Evolutionary conservation across 2,113 vertebrate species (phyloP).

Genomic region (Alexandromys fortis): DNA sequence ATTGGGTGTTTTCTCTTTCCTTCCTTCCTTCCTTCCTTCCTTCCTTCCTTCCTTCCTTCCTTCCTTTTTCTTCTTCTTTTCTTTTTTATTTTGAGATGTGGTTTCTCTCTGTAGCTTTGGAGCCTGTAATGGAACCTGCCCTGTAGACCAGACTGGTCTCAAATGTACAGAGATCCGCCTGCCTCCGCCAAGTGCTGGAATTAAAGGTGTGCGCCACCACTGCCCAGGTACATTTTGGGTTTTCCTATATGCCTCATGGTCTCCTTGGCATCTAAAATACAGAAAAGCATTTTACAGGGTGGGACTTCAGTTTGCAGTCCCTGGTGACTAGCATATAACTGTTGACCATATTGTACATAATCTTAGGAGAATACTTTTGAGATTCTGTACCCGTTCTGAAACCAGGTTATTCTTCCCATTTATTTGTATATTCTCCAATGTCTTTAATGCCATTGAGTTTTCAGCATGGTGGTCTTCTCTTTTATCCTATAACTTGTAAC

Average conservation of each 20-base stretch:
- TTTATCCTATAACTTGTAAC: background rate
- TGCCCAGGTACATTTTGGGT: background rate
- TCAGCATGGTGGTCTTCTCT: background rate
- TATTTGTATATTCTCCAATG: background rate
- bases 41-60: too few relatives aligned
- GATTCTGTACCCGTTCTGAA: background rate
- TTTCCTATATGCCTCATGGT: conserved; percentile 17
- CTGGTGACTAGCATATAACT: background rate
- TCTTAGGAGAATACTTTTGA: background rate
- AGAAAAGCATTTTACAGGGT: conserved; percentile 21
- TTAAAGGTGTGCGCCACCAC: too few relatives aligned
- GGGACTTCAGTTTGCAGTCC: background rate
- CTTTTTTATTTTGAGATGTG: too few relatives aligned
- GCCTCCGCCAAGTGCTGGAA: background rate
- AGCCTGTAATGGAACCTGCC: too few relatives aligned
- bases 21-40: too few relatives aligned
- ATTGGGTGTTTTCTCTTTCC: too few relatives aligned
- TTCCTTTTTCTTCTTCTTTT: too few relatives aligned
- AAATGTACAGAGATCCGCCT: background rate
- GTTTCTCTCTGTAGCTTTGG: too few relatives aligned
- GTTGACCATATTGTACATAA: background rate
- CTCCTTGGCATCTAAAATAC: background rate
- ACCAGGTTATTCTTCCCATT: background rate
- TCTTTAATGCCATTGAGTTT: background rate
- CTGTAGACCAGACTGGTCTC: background rate